Conservation (phyloP, 2,888 invertebrate species). For the Pyrocoelia pectoralis region DNA sequence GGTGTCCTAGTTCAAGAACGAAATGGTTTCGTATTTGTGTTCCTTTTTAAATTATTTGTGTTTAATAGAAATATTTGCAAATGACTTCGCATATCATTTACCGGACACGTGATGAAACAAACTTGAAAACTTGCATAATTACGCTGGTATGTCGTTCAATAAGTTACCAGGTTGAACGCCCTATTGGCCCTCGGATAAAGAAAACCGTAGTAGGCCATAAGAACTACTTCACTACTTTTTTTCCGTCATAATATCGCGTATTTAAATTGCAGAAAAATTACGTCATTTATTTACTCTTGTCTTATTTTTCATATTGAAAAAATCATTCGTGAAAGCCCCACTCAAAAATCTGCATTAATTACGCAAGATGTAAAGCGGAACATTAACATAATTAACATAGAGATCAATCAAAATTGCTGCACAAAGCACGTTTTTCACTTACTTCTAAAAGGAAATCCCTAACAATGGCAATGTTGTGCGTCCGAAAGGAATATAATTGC, state of each 20-base stretch:
- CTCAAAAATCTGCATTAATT: too few relatives aligned
- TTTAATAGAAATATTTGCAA: conserved; percentile 21
- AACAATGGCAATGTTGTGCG: neutral
- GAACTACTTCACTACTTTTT: too few relatives aligned
- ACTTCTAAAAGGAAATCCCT: neutral
- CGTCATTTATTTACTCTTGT: neutral
- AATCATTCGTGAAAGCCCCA: conserved; percentile 7
- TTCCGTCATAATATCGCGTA: neutral
- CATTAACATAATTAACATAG: too few relatives aligned
- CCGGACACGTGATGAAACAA: conserved; percentile 42
- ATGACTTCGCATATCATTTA: conserved; percentile 37
- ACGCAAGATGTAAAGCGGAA: too few relatives aligned
- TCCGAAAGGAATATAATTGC: neutral
- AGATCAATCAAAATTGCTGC: neutral
- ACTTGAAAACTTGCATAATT: conserved; percentile 16
- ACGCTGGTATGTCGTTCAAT: conserved; percentile 29
- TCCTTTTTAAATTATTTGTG: conserved; percentile 36
- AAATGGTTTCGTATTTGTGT: conserved; percentile 47
- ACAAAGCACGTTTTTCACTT: neutral
- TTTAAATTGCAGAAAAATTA: too few relatives aligned
- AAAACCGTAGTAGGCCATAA: neutral
- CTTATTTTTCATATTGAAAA: neutral
- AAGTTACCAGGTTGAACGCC: conserved; percentile 27
- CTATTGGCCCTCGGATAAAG: conserved; percentile 14
- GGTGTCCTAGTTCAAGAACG: conserved; percentile 38